A percentile compares a stretch with the other conserved stretches of the same genome.
These are phyloP conservation scores for Anneissia japonica DNA, from an alignment of 35 echinoderm and acorn worm genomes.

Conservation along the genomic window DNA sequence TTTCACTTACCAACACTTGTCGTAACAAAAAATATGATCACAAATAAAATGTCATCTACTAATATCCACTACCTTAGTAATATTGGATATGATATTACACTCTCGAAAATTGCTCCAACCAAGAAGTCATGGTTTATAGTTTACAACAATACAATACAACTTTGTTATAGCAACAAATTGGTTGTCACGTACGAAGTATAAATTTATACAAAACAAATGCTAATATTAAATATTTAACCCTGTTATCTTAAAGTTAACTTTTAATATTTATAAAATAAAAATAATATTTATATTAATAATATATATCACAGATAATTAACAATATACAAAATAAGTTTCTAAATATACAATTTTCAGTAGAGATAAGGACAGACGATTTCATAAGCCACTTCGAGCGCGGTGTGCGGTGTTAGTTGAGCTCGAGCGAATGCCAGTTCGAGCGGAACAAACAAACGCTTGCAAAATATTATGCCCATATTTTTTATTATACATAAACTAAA, in stretches of 20 bases:
- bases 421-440: too few species aligned
- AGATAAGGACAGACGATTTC: background rate
- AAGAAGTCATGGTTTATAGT: background rate
- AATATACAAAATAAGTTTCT: background rate
- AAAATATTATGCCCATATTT: too few species aligned
- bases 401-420: too few species aligned
- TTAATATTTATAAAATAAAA: too few species aligned
- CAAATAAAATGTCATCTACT: background rate
- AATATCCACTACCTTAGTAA: background rate
- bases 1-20: background rate
- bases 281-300: too few species aligned
- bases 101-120: background rate
- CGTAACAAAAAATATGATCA: background rate
- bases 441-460: too few species aligned
- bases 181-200: background rate
- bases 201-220: background rate
- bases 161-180: background rate
- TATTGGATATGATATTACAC: background rate
- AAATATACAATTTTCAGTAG: background rate
- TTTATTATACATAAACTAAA: too few species aligned
- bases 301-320: too few species aligned
- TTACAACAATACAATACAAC: background rate
- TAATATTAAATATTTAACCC: too few species aligned
- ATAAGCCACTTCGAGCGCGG: too few species aligned
- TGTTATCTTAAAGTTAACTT: too few species aligned